phyloP scores from a whole-genome alignment of 2,113 vertebrate species.

The Okapia johnstoni region DNA sequence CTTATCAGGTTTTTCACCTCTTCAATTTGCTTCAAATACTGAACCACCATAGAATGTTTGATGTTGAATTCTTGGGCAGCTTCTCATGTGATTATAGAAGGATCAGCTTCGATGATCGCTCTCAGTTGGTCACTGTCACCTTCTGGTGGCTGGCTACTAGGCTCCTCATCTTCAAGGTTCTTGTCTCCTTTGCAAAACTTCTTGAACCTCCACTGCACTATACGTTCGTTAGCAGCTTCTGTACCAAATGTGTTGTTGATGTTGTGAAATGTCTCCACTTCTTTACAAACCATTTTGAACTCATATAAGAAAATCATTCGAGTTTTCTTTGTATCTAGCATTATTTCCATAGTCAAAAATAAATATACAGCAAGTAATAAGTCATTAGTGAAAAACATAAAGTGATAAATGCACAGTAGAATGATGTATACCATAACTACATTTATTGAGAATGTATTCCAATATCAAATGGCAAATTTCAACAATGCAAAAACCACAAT shows the following conservation, averaged over 20 bases:
- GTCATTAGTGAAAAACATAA: not conserved
- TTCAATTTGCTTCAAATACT: not conserved
- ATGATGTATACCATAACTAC: not conserved
- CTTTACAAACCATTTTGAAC: not conserved
- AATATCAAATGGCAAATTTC: not conserved
- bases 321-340: not conserved
- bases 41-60: not conserved
- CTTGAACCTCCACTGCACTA: not conserved
- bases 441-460: not conserved
- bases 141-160: not conserved
- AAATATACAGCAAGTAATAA: not conserved
- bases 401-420: not conserved
- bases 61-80: not conserved
- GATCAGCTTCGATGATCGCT: not conserved
- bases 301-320: not conserved
- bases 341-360: not conserved
- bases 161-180: not conserved
- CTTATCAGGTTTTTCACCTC: not conserved
- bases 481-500: not conserved
- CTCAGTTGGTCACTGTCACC: not conserved
- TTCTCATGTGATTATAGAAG: not conserved
- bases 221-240: not conserved
- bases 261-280: not conserved
- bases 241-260: not conserved
- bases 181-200: not conserved